phyloP scores from a whole-genome alignment of 1,140 invertebrate species.

The Saccostrea cuccullata region DNA sequence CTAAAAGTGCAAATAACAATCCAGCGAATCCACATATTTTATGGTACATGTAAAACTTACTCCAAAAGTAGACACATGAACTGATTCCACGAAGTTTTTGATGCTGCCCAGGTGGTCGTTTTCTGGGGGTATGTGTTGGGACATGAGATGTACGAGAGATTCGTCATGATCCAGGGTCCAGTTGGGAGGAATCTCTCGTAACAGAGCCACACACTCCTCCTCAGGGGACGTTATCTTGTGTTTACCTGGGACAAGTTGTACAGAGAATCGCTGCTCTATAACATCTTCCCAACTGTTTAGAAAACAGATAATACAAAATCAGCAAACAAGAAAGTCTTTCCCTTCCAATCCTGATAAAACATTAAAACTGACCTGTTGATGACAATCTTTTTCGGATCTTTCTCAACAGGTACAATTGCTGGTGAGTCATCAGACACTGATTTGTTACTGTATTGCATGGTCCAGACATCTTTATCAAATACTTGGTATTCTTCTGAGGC shows the following conservation, averaged over 20 bases:
- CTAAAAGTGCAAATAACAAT: too few species aligned
- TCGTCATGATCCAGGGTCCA: constrained; percentile 77
- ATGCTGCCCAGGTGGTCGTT: constrained; percentile 74
- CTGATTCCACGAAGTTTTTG: constrained; percentile 74
- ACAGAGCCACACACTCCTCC: constrained; percentile 66
- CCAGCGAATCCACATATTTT: too few species aligned
- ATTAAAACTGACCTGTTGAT: constrained; percentile 9
- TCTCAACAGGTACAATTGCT: constrained; percentile 54
- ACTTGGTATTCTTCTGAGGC: constrained; percentile 57
- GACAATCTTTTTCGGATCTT: constrained; percentile 32
- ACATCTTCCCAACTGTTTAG: constrained; percentile 72
- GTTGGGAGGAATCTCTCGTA: constrained; percentile 64
- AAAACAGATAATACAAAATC: constrained; percentile 31
- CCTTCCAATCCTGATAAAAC: not conserved
- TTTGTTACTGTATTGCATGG: constrained; percentile 68
- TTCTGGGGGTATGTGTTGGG: constrained; percentile 71
- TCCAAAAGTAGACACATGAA: constrained; percentile 75
- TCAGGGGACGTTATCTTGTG: constrained; percentile 62
- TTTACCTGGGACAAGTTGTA: constrained; percentile 64
- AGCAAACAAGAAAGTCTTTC: too few species aligned
- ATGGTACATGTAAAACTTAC: constrained; percentile 61
- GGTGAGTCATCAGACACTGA: constrained; percentile 68
- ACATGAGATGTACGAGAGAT: constrained; percentile 75
- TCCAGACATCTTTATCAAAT: constrained; percentile 68
- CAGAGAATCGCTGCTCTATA: constrained; percentile 68